Conservation (phyloP, 2,888 invertebrate genomes). For the Orthosia gothica region DNA sequence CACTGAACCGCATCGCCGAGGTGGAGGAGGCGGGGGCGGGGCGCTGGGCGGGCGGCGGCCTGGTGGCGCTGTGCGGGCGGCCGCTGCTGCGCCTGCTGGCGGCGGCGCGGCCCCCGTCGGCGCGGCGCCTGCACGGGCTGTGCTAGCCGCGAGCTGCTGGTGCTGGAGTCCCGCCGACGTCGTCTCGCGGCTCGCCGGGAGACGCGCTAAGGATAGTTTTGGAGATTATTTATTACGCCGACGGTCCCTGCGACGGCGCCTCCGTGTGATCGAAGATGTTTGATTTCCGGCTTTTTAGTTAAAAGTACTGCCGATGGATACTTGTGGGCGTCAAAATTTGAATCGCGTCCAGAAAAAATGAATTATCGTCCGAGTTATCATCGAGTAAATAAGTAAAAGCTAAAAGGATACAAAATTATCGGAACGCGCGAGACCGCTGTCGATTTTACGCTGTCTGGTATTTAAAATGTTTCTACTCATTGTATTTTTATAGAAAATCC, state of each 20-base stretch:
- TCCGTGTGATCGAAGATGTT: slow-evolving; percentile 37
- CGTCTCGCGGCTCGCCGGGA: slow-evolving; percentile 15
- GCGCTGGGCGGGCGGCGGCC: slow-evolving; percentile 84
- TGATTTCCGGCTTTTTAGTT: slow-evolving; percentile 53
- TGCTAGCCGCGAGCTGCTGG: slow-evolving; percentile 86
- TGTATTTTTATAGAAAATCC: slow-evolving; percentile 68
- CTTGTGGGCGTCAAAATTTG: slow-evolving; percentile 19
- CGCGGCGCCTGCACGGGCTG: slow-evolving; percentile 86
- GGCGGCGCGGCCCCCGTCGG: slow-evolving; percentile 88
- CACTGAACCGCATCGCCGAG: slow-evolving; percentile 96
- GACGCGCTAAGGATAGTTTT: slow-evolving; percentile 38
- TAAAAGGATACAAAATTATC: slow-evolving; percentile 35
- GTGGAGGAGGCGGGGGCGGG: slow-evolving; percentile 94
- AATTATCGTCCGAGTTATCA: slow-evolving; percentile 50
- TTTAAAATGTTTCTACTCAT: slow-evolving; percentile 64
- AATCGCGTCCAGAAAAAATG: slow-evolving; percentile 16
- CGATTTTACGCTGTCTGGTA: slow-evolving; percentile 61
- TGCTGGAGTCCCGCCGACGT: slow-evolving; percentile 72
- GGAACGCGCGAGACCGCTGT: slow-evolving; percentile 41
- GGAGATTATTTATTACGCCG: slow-evolving; percentile 58
- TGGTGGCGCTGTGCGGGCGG: slow-evolving; percentile 87
- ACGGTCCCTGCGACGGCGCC: slow-evolving; percentile 34
- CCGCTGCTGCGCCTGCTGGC: slow-evolving; percentile 87
- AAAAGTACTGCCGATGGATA: slow-evolving; percentile 24
- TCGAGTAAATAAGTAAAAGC: slow-evolving; percentile 49